Conservation (phyloP, 2,113 vertebrate genomes). For the Ramphastos sulfuratus region DNA sequence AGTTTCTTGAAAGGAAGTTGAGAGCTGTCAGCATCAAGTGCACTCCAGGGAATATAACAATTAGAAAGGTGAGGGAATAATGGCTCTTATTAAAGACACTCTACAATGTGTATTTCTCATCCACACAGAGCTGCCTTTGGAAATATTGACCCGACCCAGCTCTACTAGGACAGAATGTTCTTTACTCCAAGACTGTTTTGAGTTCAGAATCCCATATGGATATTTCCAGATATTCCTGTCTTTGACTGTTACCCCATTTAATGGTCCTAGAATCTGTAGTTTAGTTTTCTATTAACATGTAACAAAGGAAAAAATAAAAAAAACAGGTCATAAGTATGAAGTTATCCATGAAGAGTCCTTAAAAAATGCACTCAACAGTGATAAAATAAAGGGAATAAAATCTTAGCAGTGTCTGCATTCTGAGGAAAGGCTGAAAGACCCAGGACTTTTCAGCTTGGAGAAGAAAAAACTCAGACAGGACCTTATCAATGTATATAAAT, state of each 20-base stretch:
- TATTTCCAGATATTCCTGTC: neutral
- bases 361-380: neutral
- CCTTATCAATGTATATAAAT: neutral
- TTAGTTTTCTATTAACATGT: neutral
- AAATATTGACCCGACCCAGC: neutral
- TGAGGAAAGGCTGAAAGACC: neutral
- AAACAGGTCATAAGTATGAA: neutral
- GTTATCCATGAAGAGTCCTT: neutral
- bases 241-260: neutral
- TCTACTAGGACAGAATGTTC: neutral
- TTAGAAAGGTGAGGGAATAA: neutral
- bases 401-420: neutral
- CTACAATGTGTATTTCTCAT: neutral
- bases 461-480: neutral
- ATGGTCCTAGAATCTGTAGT: neutral
- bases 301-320: neutral
- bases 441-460: neutral
- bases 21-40: neutral
- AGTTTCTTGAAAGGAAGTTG: neutral
- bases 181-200: neutral
- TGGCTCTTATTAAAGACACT: neutral
- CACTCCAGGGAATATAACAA: neutral
- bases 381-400: neutral
- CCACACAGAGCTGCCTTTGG: neutral
- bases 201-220: neutral